A percentile compares a stretch with the other conserved stretches of the same genome.
Evolutionary conservation across 1,140 invertebrate species (phyloP).

Genomic region (Penaeus japonicus): DNA sequence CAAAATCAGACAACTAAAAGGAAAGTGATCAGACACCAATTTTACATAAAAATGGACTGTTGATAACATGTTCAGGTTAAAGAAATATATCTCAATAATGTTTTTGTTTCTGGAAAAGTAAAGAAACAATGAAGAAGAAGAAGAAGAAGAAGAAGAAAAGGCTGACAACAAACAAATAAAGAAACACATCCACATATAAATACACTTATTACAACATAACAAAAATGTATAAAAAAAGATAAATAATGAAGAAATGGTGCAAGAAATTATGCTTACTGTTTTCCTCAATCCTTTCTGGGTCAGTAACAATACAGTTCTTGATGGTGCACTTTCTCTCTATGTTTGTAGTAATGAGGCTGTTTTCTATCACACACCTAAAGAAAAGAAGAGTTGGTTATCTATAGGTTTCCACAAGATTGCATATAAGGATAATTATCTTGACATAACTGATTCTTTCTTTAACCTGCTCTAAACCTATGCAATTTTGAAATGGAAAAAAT

Average conservation of each 20-base stretch:
- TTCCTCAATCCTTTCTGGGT: constrained; percentile 30
- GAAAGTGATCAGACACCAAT: no score
- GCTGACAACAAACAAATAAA: no score
- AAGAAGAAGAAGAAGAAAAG: no score
- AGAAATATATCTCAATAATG: background rate
- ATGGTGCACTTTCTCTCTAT: constrained; percentile 53
- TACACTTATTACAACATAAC: background rate
- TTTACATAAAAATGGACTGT: background rate
- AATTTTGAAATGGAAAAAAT: no score
- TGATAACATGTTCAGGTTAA: background rate
- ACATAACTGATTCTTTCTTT: no score
- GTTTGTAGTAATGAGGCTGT: constrained; percentile 34
- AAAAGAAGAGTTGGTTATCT: background rate
- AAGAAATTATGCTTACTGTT: constrained; percentile 22
- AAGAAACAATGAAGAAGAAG: no score
- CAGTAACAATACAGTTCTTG: constrained; percentile 55
- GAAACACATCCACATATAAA: no score
- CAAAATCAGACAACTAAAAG: no score
- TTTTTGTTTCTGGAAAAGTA: background rate
- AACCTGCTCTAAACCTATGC: no score
- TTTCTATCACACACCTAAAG: constrained; percentile 40
- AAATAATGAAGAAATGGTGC: background rate
- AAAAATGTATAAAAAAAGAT: background rate
- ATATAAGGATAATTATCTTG: no score
- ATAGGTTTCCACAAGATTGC: no score